A percentile compares a stretch with the other conserved stretches of the same genome.
These are phyloP conservation scores for Oscheius sp. DNA, from an alignment of 2,888 invertebrate genomes.

Conservation along the genomic window DNA sequence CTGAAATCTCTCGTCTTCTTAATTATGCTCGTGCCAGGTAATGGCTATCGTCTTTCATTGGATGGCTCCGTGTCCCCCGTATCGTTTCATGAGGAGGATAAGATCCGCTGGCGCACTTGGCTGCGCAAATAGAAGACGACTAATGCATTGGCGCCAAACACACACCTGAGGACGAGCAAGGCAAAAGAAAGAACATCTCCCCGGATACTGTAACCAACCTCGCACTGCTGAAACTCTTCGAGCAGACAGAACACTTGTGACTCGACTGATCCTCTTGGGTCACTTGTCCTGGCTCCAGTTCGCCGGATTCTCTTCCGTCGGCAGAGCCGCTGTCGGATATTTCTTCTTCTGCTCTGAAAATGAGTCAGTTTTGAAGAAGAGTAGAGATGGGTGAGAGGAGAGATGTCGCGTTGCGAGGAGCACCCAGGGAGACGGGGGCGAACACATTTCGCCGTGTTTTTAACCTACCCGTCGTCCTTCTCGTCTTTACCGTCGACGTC, in stretches of 20 bases:
- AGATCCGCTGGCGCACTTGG: constrained; percentile 29
- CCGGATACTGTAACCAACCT: constrained; percentile 49
- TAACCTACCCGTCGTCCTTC: constrained; percentile 28
- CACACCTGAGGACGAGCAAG: constrained; percentile 22
- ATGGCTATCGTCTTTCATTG: background rate
- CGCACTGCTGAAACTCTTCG: constrained; percentile 96
- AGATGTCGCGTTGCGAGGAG: background rate
- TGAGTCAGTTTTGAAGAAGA: background rate
- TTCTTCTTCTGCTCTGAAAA: constrained; percentile 36
- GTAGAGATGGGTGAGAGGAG: background rate
- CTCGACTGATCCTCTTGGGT: constrained; percentile 80
- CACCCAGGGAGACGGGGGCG: background rate
- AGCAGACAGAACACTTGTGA: constrained; percentile 97
- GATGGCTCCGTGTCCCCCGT: constrained; percentile 16
- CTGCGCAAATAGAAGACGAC: constrained; percentile 30
- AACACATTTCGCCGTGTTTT: too few species aligned
- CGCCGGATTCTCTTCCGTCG: constrained; percentile 45
- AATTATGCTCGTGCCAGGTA: constrained; percentile 12
- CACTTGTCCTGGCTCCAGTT: constrained; percentile 48
- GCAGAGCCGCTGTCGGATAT: constrained; percentile 26
- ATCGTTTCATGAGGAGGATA: constrained; percentile 28
- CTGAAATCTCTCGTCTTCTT: constrained; percentile 76
- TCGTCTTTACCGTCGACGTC: constrained; percentile 44
- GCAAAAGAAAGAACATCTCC: background rate
- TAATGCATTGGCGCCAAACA: constrained; percentile 35